Conservation (phyloP, 2,888 invertebrate genomes). For the Lithodes maja region DNA sequence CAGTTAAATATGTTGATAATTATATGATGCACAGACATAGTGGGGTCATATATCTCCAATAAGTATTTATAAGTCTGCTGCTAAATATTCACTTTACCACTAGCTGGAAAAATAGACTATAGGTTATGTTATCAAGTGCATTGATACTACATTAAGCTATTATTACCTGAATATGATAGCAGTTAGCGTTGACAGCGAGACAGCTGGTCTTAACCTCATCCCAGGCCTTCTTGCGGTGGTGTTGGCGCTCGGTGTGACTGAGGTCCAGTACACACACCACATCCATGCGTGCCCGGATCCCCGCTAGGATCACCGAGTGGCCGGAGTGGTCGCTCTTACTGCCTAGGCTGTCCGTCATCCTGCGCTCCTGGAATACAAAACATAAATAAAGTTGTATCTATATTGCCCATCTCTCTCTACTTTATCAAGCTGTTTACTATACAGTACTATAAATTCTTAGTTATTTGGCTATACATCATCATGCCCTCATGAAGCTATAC, state of each 20-base stretch:
- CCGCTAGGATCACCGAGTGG: slow-evolving; percentile 74
- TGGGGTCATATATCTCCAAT: too few species aligned
- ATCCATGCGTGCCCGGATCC: slow-evolving; percentile 76
- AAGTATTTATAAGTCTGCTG: too few species aligned
- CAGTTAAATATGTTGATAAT: too few species aligned
- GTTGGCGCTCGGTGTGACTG: slow-evolving; percentile 82
- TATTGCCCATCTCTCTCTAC: too few species aligned
- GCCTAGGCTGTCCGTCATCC: slow-evolving; percentile 79
- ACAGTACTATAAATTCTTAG: too few species aligned
- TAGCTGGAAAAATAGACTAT: too few species aligned
- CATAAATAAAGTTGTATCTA: too few species aligned
- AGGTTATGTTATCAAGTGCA: neutral
- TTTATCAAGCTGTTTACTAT: too few species aligned
- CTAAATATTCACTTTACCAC: too few species aligned
- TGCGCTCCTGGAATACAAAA: slow-evolving; percentile 29
- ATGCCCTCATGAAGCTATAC: too few species aligned
- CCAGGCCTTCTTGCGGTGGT: slow-evolving; percentile 85
- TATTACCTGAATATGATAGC: slow-evolving; percentile 85
- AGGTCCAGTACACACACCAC: slow-evolving; percentile 91
- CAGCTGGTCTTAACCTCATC: slow-evolving; percentile 91
- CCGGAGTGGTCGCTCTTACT: slow-evolving; percentile 80
- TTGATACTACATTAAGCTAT: neutral
- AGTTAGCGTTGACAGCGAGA: slow-evolving; percentile 84
- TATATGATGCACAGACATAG: too few species aligned
- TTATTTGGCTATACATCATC: too few species aligned